phyloP scores from a whole-genome alignment of 2,113 vertebrate genomes.

The Crotalus tigris region DNA sequence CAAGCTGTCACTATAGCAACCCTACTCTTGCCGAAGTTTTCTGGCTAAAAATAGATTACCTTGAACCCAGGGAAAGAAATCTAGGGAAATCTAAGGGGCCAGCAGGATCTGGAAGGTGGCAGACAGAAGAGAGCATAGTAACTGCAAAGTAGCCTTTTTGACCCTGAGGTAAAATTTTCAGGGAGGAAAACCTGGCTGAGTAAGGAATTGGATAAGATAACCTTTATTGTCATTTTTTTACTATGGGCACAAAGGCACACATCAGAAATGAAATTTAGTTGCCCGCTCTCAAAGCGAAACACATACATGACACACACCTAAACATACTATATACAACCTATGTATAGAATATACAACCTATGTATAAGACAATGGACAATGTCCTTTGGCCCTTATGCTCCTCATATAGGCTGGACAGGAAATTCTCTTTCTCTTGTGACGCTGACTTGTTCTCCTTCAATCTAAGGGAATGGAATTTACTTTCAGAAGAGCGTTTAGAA shows the following conservation, averaged over 20 bases:
- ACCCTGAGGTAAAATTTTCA: slow-evolving; percentile 14
- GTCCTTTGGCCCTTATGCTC: background rate
- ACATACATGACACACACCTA: too few species aligned
- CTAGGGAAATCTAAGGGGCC: slow-evolving; percentile 51
- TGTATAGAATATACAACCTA: too few species aligned
- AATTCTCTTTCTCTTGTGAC: background rate
- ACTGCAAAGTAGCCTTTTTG: slow-evolving; percentile 15
- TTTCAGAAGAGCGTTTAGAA: background rate
- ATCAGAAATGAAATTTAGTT: too few species aligned
- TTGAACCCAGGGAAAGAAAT: slow-evolving; percentile 62
- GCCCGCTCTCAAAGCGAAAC: too few species aligned
- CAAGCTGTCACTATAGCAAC: slow-evolving; percentile 72
- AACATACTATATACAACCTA: too few species aligned
- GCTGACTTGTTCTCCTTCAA: background rate
- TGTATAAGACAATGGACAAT: background rate
- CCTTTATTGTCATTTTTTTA: too few species aligned
- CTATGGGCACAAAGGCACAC: too few species aligned
- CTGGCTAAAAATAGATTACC: slow-evolving; percentile 74
- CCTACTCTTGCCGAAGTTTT: slow-evolving; percentile 51
- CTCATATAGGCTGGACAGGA: background rate
- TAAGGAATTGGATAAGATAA: background rate
- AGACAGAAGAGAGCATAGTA: slow-evolving; percentile 15
- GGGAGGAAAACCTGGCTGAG: background rate
- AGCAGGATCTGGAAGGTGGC: background rate
- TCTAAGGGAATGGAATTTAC: background rate